These are phyloP conservation scores for Metalampra italica DNA, from an alignment of 2,888 invertebrate species.

Conservation along the genomic window DNA sequence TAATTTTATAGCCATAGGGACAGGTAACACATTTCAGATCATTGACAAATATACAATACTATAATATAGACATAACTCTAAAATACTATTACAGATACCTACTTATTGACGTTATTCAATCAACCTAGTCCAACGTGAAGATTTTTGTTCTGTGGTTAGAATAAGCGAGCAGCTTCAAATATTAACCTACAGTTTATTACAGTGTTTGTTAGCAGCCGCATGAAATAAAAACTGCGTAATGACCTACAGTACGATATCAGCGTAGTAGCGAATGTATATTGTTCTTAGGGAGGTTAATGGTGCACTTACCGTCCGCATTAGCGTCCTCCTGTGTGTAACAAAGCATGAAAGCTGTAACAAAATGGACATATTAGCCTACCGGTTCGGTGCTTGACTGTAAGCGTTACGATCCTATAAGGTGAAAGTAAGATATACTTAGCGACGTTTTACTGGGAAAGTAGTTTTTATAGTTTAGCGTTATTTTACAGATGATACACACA, in stretches of 20 bases:
- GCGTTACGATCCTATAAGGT: not conserved
- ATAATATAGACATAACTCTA: not conserved
- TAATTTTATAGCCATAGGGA: not conserved
- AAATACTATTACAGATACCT: not conserved
- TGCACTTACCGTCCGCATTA: slow-evolving; percentile 90
- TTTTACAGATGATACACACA: not conserved
- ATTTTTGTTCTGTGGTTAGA: slow-evolving; percentile 44
- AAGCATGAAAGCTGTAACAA: slow-evolving; percentile 94
- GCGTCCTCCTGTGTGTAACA: slow-evolving; percentile 96
- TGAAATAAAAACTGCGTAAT: slow-evolving; percentile 35
- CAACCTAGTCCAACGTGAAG: slow-evolving; percentile 19
- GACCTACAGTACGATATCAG: slow-evolving; percentile 61
- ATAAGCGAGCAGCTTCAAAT: slow-evolving; percentile 58
- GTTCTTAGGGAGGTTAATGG: slow-evolving; percentile 17
- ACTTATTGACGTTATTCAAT: too few relatives aligned
- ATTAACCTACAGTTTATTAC: slow-evolving; percentile 42
- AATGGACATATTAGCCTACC: slow-evolving; percentile 49
- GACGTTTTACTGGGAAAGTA: not conserved
- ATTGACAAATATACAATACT: not conserved
- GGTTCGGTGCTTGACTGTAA: slow-evolving; percentile 10
- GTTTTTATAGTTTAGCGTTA: not conserved
- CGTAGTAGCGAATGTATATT: slow-evolving; percentile 54
- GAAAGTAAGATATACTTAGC: not conserved
- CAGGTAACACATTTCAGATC: slow-evolving; percentile 8
- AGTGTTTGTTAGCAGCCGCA: slow-evolving; percentile 67